These are phyloP conservation scores for Heteropelma amictum DNA, from an alignment of 2,888 invertebrate genomes.

Conservation along the genomic window DNA sequence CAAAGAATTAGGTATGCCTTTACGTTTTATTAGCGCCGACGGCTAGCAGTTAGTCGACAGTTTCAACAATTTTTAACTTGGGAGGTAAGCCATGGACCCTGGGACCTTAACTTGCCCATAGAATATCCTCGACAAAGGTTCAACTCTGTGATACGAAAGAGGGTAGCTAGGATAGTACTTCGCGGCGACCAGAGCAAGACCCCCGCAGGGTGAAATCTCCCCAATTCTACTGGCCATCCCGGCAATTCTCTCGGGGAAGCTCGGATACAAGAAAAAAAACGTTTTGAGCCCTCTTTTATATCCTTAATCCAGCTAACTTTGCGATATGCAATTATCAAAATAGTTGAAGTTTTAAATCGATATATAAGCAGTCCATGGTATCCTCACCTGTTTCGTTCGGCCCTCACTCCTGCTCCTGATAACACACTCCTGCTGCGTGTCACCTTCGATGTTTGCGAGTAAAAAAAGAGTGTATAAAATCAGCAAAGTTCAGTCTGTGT, in stretches of 20 bases:
- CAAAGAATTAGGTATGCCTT: slow-evolving; percentile 61
- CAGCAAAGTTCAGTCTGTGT: too few species aligned
- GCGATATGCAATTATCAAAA: slow-evolving; percentile 74
- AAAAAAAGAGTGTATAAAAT: too few species aligned
- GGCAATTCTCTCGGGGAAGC: slow-evolving; percentile 21
- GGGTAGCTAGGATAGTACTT: slow-evolving; percentile 17
- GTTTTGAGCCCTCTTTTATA: neutral
- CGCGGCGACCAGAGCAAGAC: slow-evolving; percentile 11
- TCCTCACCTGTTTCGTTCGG: too few species aligned
- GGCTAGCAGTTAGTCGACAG: slow-evolving; percentile 75
- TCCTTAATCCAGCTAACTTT: slow-evolving; percentile 65
- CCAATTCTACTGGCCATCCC: neutral
- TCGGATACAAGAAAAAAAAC: slow-evolving; percentile 23
- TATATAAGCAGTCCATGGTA: slow-evolving; percentile 59
- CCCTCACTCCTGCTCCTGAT: too few species aligned
- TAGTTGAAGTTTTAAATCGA: slow-evolving; percentile 75
- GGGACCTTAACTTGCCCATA: slow-evolving; percentile 29
- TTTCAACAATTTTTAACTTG: slow-evolving; percentile 76
- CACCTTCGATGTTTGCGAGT: too few species aligned
- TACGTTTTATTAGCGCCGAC: slow-evolving; percentile 75
- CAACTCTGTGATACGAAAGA: slow-evolving; percentile 12
- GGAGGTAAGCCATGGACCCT: slow-evolving; percentile 63
- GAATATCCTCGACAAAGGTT: slow-evolving; percentile 35
- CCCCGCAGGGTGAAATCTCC: slow-evolving; percentile 6
- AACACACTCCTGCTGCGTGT: too few species aligned